These are phyloP conservation scores for Chaitophorus viminalis DNA, from an alignment of 2,888 invertebrate genomes.

Conservation along the genomic window DNA sequence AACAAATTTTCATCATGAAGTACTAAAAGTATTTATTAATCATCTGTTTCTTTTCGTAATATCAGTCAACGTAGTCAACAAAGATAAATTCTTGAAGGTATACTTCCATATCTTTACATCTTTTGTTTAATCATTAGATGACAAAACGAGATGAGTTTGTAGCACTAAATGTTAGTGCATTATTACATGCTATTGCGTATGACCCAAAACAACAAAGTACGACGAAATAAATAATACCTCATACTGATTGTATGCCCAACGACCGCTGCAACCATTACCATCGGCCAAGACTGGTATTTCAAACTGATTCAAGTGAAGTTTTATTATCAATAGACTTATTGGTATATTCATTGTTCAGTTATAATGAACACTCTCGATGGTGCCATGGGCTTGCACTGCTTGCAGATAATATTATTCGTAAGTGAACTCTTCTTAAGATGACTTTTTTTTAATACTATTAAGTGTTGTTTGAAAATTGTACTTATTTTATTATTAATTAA, in stretches of 20 bases:
- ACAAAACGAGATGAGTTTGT: slow-evolving; percentile 38
- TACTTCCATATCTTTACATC: not conserved
- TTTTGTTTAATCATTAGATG: slow-evolving; percentile 4
- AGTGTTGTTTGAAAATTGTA: not conserved
- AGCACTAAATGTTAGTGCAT: slow-evolving; percentile 32
- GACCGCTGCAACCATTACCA: slow-evolving; percentile 12
- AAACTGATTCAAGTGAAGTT: slow-evolving; percentile 52
- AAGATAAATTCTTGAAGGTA: not conserved
- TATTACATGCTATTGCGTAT: slow-evolving; percentile 41
- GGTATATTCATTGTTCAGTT: slow-evolving; percentile 57
- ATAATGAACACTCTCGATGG: slow-evolving; percentile 60
- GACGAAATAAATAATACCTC: slow-evolving; percentile 46
- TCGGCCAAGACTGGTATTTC: slow-evolving; percentile 45
- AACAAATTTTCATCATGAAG: not conserved
- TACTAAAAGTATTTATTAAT: not conserved
- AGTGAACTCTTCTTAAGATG: slow-evolving; percentile 15
- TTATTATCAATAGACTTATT: slow-evolving; percentile 51
- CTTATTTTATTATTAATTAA: too few relatives aligned
- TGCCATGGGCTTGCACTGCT: slow-evolving; percentile 52
- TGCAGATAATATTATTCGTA: slow-evolving; percentile 47
- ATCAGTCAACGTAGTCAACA: not conserved
- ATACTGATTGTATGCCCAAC: slow-evolving; percentile 40
- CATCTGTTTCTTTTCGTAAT: not conserved
- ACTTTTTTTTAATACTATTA: not conserved
- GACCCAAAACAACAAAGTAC: slow-evolving; percentile 58